phyloP scores from a whole-genome alignment of 2,797 vertebrate genomes.

The Anabacerthia variegaticeps region DNA sequence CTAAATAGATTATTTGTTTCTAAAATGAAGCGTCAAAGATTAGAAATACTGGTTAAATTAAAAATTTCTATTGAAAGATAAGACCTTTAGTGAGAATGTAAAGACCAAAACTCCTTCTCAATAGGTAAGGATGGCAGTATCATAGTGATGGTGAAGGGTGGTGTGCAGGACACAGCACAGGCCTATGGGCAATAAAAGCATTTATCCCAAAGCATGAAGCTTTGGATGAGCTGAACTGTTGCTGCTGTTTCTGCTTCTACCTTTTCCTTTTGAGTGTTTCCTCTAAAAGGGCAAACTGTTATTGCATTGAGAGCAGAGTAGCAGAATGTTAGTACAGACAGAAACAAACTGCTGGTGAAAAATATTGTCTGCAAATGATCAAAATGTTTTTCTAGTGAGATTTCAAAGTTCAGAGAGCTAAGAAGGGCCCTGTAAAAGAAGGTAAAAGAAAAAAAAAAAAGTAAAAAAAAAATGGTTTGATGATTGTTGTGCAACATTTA shows the following conservation, averaged over 20 bases:
- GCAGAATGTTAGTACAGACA: background rate
- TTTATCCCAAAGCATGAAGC: background rate
- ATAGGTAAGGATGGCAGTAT: background rate
- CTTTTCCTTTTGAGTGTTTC: background rate
- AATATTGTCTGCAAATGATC: background rate
- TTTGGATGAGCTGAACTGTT: background rate
- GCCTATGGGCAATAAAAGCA: background rate
- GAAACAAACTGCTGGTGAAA: background rate
- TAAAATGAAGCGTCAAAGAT: background rate
- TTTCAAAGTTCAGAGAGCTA: background rate
- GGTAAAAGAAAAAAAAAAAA: background rate
- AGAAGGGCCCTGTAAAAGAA: background rate
- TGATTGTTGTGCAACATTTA: background rate
- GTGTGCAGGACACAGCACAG: background rate
- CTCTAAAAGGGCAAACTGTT: background rate
- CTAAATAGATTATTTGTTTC: background rate
- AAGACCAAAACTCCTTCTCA: background rate
- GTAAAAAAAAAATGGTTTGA: background rate
- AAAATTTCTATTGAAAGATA: background rate
- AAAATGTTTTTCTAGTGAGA: background rate
- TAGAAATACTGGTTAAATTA: background rate
- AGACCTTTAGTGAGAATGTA: background rate
- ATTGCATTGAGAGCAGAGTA: background rate
- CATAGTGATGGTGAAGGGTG: background rate
- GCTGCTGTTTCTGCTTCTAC: background rate